A percentile compares a stretch with the other conserved stretches of the same genome.
Evolutionary conservation across 1,140 invertebrate genomes (phyloP).

Genomic region (Brachionus asplanchnoidis): DNA sequence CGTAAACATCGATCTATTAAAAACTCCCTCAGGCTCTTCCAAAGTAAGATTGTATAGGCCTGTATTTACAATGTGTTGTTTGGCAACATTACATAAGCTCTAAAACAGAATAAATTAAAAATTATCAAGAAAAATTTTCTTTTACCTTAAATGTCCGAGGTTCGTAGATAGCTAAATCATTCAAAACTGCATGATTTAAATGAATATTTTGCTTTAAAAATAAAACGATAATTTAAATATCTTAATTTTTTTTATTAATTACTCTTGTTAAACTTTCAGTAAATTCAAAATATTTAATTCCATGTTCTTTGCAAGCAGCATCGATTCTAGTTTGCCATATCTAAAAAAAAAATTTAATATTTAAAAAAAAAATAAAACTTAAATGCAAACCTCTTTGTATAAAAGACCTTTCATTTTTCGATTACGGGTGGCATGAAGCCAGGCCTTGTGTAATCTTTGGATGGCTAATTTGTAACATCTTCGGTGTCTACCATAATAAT

Average conservation of each 20-base stretch:
- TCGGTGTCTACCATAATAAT: slow-evolving; percentile 34
- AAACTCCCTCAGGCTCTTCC: slow-evolving; percentile 28
- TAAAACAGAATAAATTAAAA: neutral
- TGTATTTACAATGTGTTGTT: slow-evolving; percentile 41
- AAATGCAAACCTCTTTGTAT: slow-evolving; percentile 31
- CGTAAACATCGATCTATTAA: slow-evolving; percentile 31
- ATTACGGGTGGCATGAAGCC: slow-evolving; percentile 17
- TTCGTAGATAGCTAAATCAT: slow-evolving; percentile 41
- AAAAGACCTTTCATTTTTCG: slow-evolving; percentile 40
- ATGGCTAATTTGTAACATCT: slow-evolving; percentile 40
- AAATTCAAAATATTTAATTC: slow-evolving; percentile 23
- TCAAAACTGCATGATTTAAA: slow-evolving; percentile 10
- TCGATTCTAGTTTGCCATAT: slow-evolving; percentile 42
- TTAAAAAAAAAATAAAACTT: neutral
- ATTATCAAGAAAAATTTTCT: neutral
- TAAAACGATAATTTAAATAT: neutral
- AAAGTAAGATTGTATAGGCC: neutral
- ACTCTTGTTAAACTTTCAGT: slow-evolving; percentile 11
- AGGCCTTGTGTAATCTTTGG: slow-evolving; percentile 33
- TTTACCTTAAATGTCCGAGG: slow-evolving; percentile 31
- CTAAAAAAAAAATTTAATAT: neutral
- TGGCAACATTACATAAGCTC: slow-evolving; percentile 19
- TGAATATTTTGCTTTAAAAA: slow-evolving; percentile 40
- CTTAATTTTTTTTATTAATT: neutral
- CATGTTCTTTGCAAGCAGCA: slow-evolving; percentile 30